phyloP scores from a whole-genome alignment of 2,113 vertebrate genomes.

The Triplophysa tibetana region DNA sequence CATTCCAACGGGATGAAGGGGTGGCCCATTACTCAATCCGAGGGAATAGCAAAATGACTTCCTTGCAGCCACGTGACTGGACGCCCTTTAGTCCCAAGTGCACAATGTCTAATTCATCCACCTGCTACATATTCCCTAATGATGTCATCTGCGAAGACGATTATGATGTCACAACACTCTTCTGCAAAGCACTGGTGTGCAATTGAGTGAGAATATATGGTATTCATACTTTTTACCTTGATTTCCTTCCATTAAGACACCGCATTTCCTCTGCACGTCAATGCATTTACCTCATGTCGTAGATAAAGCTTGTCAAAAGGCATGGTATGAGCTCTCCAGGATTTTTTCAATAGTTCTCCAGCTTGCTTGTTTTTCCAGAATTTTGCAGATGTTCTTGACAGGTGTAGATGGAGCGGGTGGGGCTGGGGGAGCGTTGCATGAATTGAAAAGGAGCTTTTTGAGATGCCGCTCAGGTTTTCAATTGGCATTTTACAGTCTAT shows the following conservation, averaged over 20 bases:
- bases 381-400: conserved; percentile 46
- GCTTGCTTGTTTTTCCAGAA: conserved; percentile 58
- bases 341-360: conserved; percentile 45
- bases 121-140: neutral
- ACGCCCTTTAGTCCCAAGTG: conserved; percentile 46
- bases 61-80: conserved; percentile 49
- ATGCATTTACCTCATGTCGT: conserved; percentile 9
- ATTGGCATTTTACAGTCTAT: conserved; percentile 58
- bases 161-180: neutral
- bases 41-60: conserved; percentile 58
- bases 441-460: conserved; percentile 54
- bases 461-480: conserved; percentile 74
- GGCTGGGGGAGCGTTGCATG: conserved; percentile 15
- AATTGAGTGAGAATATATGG: neutral
- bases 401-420: conserved; percentile 38
- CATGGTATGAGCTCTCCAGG: neutral
- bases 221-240: neutral
- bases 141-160: neutral
- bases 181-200: neutral
- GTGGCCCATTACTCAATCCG: conserved; percentile 66
- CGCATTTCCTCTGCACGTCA: conserved; percentile 10
- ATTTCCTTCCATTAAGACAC: conserved; percentile 26
- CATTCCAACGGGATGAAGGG: conserved; percentile 59
- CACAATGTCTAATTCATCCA: conserved; percentile 49
- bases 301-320: conserved; percentile 1